phyloP scores from a whole-genome alignment of 1,140 invertebrate species.

The Coelopa frigida region DNA sequence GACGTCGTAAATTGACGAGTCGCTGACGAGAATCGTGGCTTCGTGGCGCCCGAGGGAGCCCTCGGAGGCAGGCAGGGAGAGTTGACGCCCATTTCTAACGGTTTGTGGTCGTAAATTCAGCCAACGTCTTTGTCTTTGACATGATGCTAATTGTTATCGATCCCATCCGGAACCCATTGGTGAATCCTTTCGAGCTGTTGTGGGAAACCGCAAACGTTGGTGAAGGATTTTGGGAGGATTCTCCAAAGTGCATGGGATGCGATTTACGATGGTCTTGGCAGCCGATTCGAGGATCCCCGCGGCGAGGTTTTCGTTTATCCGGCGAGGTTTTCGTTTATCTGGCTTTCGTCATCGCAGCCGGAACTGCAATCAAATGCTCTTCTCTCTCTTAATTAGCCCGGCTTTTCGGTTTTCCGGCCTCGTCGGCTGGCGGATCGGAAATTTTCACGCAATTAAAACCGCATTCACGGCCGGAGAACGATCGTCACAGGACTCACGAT shows the following conservation, averaged over 20 bases:
- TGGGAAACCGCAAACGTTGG: too few relatives aligned
- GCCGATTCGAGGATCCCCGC: not conserved
- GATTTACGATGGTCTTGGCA: not conserved
- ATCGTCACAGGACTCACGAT: too few relatives aligned
- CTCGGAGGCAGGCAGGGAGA: not conserved
- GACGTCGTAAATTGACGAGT: not conserved
- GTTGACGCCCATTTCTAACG: not conserved
- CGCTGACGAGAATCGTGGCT: not conserved
- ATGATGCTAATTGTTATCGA: not conserved
- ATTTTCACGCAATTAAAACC: conserved; percentile 33
- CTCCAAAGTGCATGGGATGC: not conserved
- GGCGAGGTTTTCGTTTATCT: too few relatives aligned
- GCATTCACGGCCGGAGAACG: conserved; percentile 31
- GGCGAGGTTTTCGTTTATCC: too few relatives aligned
- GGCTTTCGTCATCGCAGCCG: too few relatives aligned
- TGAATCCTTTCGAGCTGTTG: not conserved
- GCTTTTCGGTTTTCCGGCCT: conserved; percentile 17
- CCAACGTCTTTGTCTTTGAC: not conserved
- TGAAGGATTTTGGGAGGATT: too few relatives aligned
- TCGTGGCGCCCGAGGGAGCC: not conserved
- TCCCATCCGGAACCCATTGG: not conserved
- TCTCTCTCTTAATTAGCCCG: conserved; percentile 34
- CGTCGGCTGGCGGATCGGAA: not conserved
- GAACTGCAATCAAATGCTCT: not conserved
- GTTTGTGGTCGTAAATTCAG: too few relatives aligned